Percentiles rank a stretch among this genome's conserved stretches.
These are phyloP conservation scores for Ictalurus furcatus DNA, from an alignment of 2,113 vertebrate genomes.

Conservation along the genomic window DNA sequence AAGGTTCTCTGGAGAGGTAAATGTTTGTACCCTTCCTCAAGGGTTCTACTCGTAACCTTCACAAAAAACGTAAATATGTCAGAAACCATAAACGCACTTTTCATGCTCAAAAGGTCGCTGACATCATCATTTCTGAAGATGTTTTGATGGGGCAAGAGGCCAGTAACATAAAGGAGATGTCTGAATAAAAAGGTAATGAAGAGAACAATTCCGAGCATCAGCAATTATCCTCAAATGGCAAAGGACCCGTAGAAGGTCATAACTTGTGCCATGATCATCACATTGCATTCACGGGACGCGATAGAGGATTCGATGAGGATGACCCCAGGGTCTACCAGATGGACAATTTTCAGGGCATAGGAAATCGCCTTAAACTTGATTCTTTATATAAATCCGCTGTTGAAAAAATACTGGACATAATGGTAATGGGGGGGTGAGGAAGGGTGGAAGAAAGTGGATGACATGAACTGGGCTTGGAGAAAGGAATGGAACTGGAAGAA, in stretches of 20 bases:
- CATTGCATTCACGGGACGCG: background rate
- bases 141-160: background rate
- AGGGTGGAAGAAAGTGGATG: background rate
- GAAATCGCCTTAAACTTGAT: too few relatives aligned
- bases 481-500: background rate
- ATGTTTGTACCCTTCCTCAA: background rate
- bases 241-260: background rate
- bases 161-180: background rate
- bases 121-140: background rate
- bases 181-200: background rate
- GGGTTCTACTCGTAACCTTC: background rate
- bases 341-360: background rate
- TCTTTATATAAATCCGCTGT: background rate
- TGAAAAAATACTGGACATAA: background rate
- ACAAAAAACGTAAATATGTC: background rate
- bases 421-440: background rate
- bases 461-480: background rate
- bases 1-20: background rate
- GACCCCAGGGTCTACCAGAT: background rate
- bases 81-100: background rate
- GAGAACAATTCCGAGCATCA: background rate
- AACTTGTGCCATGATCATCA: background rate
- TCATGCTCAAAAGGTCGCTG: background rate
- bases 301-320: background rate
- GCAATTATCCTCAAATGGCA: background rate